Base-by-base conservation (phyloP, 2,797 vertebrate species). In the Lutjanus campechanus region DNA sequence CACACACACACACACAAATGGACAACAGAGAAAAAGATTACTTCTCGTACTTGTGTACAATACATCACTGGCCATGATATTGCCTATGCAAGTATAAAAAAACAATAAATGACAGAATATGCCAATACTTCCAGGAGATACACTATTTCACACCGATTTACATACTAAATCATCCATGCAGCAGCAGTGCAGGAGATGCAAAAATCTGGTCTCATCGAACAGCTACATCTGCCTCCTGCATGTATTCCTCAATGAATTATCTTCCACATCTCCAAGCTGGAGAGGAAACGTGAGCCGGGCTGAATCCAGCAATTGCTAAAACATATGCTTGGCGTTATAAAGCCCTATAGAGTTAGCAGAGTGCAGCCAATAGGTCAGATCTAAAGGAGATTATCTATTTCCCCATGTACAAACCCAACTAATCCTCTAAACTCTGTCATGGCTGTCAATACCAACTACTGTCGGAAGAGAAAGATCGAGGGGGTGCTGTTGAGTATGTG, bases 301-400 rank as follows among this genome's bases (percentile, higher is more conserved):
- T 75, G 63, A 85, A 83, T 80, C 77, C 79, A 81, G 76, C 29
- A 0, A 75, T 78, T 85, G 65, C 76, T 79, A 56, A 89, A 90
- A 89, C 90, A 89, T 89, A 90, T 90, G 87, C 74, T 86, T 73
- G 79, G 84, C 29, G 73, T 86, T 88, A 81, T 67, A 81, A 90
- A 87, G 70, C 81, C 63, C 73, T 55, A 89, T 80, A 89, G 79
- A 85, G 83, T 82, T 68, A 74, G 82, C 77, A 79, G 77, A 59
- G 76, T 73, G 74, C 65, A 77, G 84, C 86, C 85, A 79, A 88
- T 78, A 87, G 88, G 87, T 91, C 90, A 89, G 86, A 93, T 86
- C 85, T 81, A 82, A 69, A 86, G 83, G 77, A 90, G 91, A 94
- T 91, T 87, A 92, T 86, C 84, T 68, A 81, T 90, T 89, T 91